A percentile compares a stretch with the other conserved stretches of the same genome.
These are phyloP conservation scores for Drosophila nikananu DNA, from an alignment of 1,140 invertebrate species.

Conservation along the genomic window DNA sequence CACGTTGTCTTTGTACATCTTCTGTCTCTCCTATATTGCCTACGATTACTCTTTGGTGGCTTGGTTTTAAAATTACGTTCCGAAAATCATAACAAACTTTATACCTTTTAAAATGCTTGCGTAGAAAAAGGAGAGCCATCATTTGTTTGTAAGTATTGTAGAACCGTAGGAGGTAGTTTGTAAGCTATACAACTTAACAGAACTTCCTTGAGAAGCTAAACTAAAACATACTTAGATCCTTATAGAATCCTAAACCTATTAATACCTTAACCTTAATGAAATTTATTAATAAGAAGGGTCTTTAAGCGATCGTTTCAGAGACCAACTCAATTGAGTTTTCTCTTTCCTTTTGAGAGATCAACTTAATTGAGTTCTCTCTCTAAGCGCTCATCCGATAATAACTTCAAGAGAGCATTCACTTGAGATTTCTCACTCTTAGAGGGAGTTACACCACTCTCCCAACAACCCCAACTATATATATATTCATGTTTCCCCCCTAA, in stretches of 20 bases:
- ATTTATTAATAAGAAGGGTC: no score
- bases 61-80: conserved; percentile 48
- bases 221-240: background rate
- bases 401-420: no score
- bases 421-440: no score
- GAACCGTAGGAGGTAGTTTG: conserved; percentile 4
- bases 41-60: conserved; percentile 53
- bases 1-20: conserved; percentile 12
- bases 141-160: conserved; percentile 81
- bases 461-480: background rate
- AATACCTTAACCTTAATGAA: no score
- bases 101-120: conserved; percentile 56
- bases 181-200: background rate
- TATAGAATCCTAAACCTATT: background rate
- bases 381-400: no score
- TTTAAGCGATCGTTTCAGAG: no score
- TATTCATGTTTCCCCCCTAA: background rate
- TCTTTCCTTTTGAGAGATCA: no score
- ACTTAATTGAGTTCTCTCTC: no score
- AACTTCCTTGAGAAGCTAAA: background rate
- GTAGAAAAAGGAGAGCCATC: conserved; percentile 84
- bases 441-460: no score
- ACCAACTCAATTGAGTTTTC: no score
- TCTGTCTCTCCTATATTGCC: conserved; percentile 19
- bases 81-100: conserved; percentile 15